Evolutionary conservation across 2,888 invertebrate species (phyloP).

Genomic region (Pollenia griseotomentosa): DNA sequence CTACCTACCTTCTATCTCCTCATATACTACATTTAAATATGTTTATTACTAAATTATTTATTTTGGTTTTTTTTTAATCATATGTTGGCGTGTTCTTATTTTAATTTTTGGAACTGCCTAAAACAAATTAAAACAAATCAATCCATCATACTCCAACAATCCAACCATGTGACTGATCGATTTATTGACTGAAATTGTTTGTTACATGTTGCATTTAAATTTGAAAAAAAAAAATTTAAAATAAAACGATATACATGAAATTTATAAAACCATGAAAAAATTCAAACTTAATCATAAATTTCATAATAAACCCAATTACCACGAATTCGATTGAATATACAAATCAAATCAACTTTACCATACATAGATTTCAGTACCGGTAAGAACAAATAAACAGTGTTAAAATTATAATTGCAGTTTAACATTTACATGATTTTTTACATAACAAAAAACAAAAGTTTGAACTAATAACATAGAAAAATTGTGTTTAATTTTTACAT

Average conservation of each 20-base stretch:
- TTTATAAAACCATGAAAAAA: slow-evolving; percentile 36
- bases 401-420: slow-evolving; percentile 59
- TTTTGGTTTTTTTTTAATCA: slow-evolving; percentile 57
- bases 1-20: not conserved
- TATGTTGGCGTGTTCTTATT: slow-evolving; percentile 60
- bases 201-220: slow-evolving; percentile 39
- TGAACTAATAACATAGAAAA: slow-evolving; percentile 73
- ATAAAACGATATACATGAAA: slow-evolving; percentile 26
- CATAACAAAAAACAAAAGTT: slow-evolving; percentile 76
- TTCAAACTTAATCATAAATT: slow-evolving; percentile 48
- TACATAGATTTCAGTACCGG: slow-evolving; percentile 81
- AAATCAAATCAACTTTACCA: slow-evolving; percentile 73
- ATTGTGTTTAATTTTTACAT: slow-evolving; percentile 52
- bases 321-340: slow-evolving; percentile 56
- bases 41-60: slow-evolving; percentile 65
- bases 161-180: slow-evolving; percentile 51
- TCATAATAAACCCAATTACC: slow-evolving; percentile 31
- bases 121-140: slow-evolving; percentile 53
- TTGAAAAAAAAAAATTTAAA: slow-evolving; percentile 36
- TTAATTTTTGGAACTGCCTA: slow-evolving; percentile 64
- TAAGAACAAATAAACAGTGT: slow-evolving; percentile 76
- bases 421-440: slow-evolving; percentile 67
- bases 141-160: slow-evolving; percentile 60
- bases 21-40: slow-evolving; percentile 35
- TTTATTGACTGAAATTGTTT: slow-evolving; percentile 61